Conservation (phyloP, 2,888 invertebrate genomes). For the Aromia moschata region DNA sequence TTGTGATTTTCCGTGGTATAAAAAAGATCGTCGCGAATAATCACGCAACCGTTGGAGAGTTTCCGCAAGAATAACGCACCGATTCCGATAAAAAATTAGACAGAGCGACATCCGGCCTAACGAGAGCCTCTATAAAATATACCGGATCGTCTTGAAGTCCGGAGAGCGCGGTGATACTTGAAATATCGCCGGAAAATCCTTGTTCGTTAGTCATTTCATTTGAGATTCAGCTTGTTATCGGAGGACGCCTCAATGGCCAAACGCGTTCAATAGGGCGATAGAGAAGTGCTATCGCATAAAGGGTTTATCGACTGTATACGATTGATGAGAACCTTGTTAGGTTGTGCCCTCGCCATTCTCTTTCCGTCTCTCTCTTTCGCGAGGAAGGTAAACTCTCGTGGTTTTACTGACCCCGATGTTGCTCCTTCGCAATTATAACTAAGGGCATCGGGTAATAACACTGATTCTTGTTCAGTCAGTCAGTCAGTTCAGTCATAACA, state of each 20-base stretch:
- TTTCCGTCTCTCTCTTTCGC: no score
- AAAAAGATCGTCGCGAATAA: no score
- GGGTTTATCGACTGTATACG: slow-evolving; percentile 53
- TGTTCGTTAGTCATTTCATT: slow-evolving; percentile 32
- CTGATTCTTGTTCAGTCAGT: no score
- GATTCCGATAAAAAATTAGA: no score
- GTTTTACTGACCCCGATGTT: neutral
- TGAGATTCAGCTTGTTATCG: slow-evolving; percentile 42
- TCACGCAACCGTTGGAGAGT: no score
- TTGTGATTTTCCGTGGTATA: no score
- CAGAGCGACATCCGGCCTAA: no score
- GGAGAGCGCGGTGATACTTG: neutral
- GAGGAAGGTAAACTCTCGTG: neutral
- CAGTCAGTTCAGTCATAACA: no score
- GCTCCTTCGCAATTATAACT: neutral
- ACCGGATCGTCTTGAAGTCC: neutral
- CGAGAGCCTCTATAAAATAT: no score
- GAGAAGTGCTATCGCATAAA: slow-evolving; percentile 38
- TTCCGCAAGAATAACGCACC: no score
- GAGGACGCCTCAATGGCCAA: slow-evolving; percentile 36
- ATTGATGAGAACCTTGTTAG: slow-evolving; percentile 53
- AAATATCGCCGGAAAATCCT: slow-evolving; percentile 15
- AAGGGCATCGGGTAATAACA: neutral
- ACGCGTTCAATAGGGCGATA: slow-evolving; percentile 43
- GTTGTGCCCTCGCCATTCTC: no score